Conservation (phyloP, 2,888 invertebrate genomes). For the Dasypogon diadema region DNA sequence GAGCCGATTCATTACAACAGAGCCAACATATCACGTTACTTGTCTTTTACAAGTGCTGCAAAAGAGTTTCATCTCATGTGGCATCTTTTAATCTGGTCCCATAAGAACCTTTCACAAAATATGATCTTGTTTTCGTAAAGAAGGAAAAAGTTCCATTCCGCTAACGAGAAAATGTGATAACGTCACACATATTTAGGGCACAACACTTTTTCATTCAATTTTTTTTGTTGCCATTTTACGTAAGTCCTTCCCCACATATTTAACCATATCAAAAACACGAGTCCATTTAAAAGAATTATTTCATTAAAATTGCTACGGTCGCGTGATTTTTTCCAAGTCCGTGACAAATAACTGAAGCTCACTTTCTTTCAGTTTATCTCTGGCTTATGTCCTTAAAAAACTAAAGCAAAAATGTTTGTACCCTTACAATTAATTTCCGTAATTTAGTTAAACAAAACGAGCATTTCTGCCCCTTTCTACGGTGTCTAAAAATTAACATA, state of each 20-base stretch:
- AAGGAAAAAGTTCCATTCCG: too few relatives aligned
- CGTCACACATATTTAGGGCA: too few relatives aligned
- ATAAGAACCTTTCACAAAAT: too few relatives aligned
- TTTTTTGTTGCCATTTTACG: too few relatives aligned
- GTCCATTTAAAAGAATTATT: conserved; percentile 46
- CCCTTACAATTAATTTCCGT: conserved; percentile 49
- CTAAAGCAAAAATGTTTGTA: background rate
- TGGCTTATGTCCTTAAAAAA: conserved; percentile 22
- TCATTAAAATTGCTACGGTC: conserved; percentile 44
- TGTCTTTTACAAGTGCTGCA: too few relatives aligned
- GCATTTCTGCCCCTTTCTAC: conserved; percentile 31
- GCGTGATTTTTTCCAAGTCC: conserved; percentile 36
- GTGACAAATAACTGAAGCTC: conserved; percentile 46
- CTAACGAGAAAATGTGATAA: too few relatives aligned
- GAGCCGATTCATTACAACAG: too few relatives aligned
- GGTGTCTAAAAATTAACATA: conserved; percentile 46
- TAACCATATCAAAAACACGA: conserved; percentile 52
- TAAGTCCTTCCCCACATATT: conserved; percentile 37
- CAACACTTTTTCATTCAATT: too few relatives aligned
- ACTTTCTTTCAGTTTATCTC: conserved; percentile 45
- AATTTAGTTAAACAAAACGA: conserved; percentile 52
- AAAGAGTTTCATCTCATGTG: too few relatives aligned
- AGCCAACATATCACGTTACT: too few relatives aligned
- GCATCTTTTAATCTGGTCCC: too few relatives aligned
- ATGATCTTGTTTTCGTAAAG: too few relatives aligned